Base-by-base conservation (phyloP, 2,888 invertebrate species). In the Agrenia bidenticulata region DNA sequence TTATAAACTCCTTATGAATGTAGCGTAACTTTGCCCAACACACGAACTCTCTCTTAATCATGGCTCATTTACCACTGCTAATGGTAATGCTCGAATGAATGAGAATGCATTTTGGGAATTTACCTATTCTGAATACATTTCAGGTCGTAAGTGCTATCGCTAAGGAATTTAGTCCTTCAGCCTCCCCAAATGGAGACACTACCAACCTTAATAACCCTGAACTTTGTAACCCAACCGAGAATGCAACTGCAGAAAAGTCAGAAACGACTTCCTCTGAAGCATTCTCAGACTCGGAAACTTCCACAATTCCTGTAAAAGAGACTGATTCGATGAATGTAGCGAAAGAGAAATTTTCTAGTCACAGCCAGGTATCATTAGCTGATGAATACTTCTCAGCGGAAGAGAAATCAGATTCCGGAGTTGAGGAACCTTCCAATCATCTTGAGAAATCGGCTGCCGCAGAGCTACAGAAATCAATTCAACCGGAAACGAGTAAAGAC, bases 21-120 rank as follows among this genome's bases (percentile, higher is more conserved):
- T 5, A 17, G 15, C 15, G 23, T 9, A 53, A 7, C 53, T 53
- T 53, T 53, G 23, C 53, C 53, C 49, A 9, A 32, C 32, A 32
- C 32, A 21, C 51, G 21, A 51, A 51, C 51, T 13, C 45, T 19
- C 39, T 59, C 53, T 41, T 7, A 41, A 55, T 23, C 63, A 70
- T 42, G 67, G 64, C 67, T 67, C 64, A 70, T 67, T 70, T 67
- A 67, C 37, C 63, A 26, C 63, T 49, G 54, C 57, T 66, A 70
- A 70, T 70, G 70, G 51, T 64, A 51, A 66, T 67, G 64, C 61
- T n/a, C 26, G 24, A 32, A 55, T 55, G 26, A 27, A 27, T n/a
- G n/a, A 24, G 32, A 17, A 19, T 45, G 45, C 45, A 45, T 45
- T 45, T 19, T 17, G 45, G 15, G 19, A 45, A 45, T 45, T 45